Evolutionary conservation across 2,113 vertebrate genomes (phyloP).

Genomic region (Vulpes ferrilata): DNA sequence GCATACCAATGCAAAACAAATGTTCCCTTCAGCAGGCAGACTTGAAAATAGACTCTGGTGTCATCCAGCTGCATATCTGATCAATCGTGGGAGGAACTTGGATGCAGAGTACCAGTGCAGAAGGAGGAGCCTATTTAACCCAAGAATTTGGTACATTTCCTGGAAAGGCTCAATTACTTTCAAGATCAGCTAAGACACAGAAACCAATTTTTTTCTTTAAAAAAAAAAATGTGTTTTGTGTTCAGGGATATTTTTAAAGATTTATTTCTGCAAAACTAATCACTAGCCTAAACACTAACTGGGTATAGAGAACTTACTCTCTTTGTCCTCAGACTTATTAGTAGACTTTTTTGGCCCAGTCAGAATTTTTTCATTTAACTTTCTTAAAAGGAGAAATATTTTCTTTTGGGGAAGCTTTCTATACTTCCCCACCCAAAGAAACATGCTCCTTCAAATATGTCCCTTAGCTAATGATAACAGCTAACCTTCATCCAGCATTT

Average conservation of each 20-base stretch:
- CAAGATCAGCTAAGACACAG: constrained; percentile 24
- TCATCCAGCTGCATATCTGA: neutral
- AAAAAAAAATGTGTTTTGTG: neutral
- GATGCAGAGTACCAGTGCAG: neutral
- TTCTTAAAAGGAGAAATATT: constrained; percentile 21
- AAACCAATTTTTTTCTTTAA: neutral
- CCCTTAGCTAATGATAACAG: neutral
- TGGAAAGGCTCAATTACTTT: constrained; percentile 14
- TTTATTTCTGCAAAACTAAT: neutral
- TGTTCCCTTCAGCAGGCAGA: neutral
- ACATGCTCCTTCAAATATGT: neutral
- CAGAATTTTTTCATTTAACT: neutral
- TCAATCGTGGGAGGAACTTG: neutral
- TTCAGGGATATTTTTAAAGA: neutral
- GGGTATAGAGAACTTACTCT: constrained; percentile 10
- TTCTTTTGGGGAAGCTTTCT: neutral
- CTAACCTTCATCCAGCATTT: neutral
- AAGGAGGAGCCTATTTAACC: neutral
- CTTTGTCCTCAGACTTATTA: neutral
- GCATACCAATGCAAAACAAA: neutral
- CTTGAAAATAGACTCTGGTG: neutral
- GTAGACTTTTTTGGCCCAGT: neutral
- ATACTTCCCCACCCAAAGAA: neutral
- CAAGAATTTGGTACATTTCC: neutral
- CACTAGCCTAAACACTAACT: neutral